These are phyloP conservation scores for Heliconius ismenius DNA, from an alignment of 2,888 invertebrate species.

Conservation along the genomic window DNA sequence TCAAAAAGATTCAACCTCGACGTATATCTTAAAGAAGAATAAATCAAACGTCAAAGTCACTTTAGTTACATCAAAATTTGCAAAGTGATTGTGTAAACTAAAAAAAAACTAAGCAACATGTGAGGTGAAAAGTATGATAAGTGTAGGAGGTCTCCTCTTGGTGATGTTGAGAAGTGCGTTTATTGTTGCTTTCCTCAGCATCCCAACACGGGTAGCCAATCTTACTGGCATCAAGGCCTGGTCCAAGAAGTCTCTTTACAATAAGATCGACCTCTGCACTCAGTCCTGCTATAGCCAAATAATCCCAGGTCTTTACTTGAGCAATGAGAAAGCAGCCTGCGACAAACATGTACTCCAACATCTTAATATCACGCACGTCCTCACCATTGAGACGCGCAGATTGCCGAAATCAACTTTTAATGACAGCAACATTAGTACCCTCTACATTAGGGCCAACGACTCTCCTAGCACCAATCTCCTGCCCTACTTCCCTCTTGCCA, in stretches of 20 bases:
- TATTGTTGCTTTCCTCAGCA: conserved; percentile 65
- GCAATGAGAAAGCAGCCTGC: conserved; percentile 72
- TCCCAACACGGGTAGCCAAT: conserved; percentile 65
- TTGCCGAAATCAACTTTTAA: conserved; percentile 68
- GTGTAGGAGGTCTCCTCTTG: conserved; percentile 55
- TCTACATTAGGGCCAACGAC: conserved; percentile 78
- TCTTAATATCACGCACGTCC: conserved; percentile 75
- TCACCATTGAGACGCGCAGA: conserved; percentile 72
- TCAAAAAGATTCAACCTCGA: conserved; percentile 38
- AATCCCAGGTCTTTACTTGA: conserved; percentile 68
- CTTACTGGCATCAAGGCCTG: conserved; percentile 65
- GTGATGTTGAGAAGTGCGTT: conserved; percentile 70
- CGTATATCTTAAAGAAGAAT: conserved; percentile 48
- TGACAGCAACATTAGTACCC: conserved; percentile 65
- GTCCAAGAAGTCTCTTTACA: conserved; percentile 66
- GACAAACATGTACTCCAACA: conserved; percentile 62
- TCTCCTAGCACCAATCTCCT: conserved; percentile 70
- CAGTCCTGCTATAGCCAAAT: conserved; percentile 72
- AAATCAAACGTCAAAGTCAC: conserved; percentile 49
- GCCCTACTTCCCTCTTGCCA: conserved; percentile 77
- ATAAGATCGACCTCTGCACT: conserved; percentile 72
- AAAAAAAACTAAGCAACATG: conserved; percentile 42
- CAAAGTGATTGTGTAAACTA: conserved; percentile 37
- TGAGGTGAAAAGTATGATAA: conserved; percentile 54
- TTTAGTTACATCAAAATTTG: conserved; percentile 50